phyloP scores from a whole-genome alignment of 2,797 vertebrate genomes.

The Pteronotus mesoamericanus region DNA sequence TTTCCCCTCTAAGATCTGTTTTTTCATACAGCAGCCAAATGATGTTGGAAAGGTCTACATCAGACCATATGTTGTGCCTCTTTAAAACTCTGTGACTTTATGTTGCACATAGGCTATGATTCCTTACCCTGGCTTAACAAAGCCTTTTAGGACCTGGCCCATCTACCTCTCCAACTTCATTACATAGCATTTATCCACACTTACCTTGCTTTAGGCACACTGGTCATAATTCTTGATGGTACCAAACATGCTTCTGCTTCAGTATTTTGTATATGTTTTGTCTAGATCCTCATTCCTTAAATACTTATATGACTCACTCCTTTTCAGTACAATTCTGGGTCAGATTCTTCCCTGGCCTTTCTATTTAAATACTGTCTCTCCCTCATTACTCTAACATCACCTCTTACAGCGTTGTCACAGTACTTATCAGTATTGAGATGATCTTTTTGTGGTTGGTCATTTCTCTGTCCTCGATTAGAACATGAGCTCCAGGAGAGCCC shows the following conservation, averaged over 20 bases:
- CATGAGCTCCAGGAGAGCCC: background rate
- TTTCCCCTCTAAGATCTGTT: background rate
- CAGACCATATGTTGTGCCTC: background rate
- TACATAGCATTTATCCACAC: background rate
- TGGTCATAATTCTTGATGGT: background rate
- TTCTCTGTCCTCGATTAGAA: background rate
- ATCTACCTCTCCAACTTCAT: background rate
- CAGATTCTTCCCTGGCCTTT: background rate
- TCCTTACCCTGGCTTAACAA: background rate
- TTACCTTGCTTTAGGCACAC: background rate
- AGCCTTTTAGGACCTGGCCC: background rate
- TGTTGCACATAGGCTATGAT: background rate
- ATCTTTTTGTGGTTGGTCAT: background rate
- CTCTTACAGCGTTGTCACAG: background rate
- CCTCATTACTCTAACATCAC: background rate
- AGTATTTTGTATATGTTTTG: background rate
- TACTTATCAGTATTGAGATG: background rate
- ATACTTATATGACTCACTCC: background rate
- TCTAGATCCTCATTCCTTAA: background rate
- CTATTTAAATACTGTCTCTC: background rate
- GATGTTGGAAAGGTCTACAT: background rate
- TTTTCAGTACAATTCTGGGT: background rate
- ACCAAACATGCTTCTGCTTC: background rate
- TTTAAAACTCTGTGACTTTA: background rate
- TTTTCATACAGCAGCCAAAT: background rate